phyloP scores from a whole-genome alignment of 2,797 vertebrate species.

The Neosilurus mollespiculum region DNA sequence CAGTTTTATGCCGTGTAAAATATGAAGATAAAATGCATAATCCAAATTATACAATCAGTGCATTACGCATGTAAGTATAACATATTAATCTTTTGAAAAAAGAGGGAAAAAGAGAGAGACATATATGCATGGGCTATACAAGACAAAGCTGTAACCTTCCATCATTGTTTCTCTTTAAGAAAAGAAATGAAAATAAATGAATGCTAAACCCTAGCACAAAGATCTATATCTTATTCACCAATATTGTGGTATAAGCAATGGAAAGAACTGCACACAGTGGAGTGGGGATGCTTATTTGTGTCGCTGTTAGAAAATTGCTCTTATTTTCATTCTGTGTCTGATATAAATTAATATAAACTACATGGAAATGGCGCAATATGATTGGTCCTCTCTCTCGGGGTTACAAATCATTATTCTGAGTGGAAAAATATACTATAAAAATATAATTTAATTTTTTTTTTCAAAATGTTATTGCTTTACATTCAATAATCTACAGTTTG shows the following conservation, averaged over 20 bases:
- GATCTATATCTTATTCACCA: slow-evolving; percentile 35
- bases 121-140: slow-evolving; percentile 61
- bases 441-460: too few species aligned
- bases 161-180: slow-evolving; percentile 70
- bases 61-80: slow-evolving; percentile 65
- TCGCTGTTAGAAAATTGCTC: slow-evolving; percentile 64
- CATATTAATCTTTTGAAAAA: slow-evolving; percentile 70
- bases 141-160: slow-evolving; percentile 69
- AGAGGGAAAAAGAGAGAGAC: slow-evolving; percentile 58
- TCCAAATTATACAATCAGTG: slow-evolving; percentile 61
- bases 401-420: too few species aligned
- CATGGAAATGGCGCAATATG: too few species aligned
- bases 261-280: slow-evolving; percentile 63
- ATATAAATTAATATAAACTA: too few species aligned
- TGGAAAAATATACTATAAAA: too few species aligned
- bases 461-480: too few species aligned
- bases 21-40: slow-evolving; percentile 57
- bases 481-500: too few species aligned
- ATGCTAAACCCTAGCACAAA: slow-evolving; percentile 53
- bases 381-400: too few species aligned
- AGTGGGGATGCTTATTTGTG: slow-evolving; percentile 67
- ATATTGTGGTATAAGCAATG: slow-evolving; percentile 57
- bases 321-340: slow-evolving; percentile 64
- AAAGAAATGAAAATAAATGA: slow-evolving; percentile 71
- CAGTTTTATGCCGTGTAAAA: slow-evolving; percentile 25